Percentiles rank a stretch among this genome's conserved stretches.
phyloP scores from a whole-genome alignment of 1,140 invertebrate species.

The Pseudomyrmex pallidus region DNA sequence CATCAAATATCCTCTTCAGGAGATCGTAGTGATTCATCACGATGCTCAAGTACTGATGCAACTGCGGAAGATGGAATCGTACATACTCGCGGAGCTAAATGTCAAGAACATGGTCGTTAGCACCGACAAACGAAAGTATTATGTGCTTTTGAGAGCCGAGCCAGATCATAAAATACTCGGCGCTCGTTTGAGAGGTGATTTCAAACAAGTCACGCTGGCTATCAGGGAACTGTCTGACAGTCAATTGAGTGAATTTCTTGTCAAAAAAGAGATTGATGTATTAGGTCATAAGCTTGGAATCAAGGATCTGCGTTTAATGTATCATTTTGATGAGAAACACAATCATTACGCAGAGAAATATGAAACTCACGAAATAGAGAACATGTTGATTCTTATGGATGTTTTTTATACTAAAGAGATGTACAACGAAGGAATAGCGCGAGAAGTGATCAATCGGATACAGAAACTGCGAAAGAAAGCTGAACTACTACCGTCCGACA shows the following conservation, averaged over 20 bases:
- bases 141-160: slow-evolving; percentile 96
- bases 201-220: slow-evolving; percentile 93
- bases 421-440: slow-evolving; percentile 95
- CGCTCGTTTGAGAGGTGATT: slow-evolving; percentile 93
- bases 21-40: slow-evolving; percentile 97
- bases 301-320: slow-evolving; percentile 95
- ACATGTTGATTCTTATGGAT: slow-evolving; percentile 92
- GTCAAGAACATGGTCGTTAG: slow-evolving; percentile 95
- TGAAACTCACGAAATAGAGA: slow-evolving; percentile 95
- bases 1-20: slow-evolving; percentile 98
- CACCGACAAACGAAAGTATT: slow-evolving; percentile 96
- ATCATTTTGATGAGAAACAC: slow-evolving; percentile 87
- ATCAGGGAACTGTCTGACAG: slow-evolving; percentile 93
- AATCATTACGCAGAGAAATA: slow-evolving; percentile 87
- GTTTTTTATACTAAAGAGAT: slow-evolving; percentile 94
- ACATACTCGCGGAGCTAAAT: slow-evolving; percentile 98
- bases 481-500: slow-evolving; percentile 95
- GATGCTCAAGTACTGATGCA: slow-evolving; percentile 92
- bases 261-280: slow-evolving; percentile 90
- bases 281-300: slow-evolving; percentile 91
- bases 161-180: slow-evolving; percentile 96
- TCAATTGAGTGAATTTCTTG: slow-evolving; percentile 92
- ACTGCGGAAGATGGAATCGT: slow-evolving; percentile 92
- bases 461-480: slow-evolving; percentile 99
- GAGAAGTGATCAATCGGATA: slow-evolving; percentile 98